phyloP scores from a whole-genome alignment of 2,113 vertebrate genomes.

The Clarias magur region DNA sequence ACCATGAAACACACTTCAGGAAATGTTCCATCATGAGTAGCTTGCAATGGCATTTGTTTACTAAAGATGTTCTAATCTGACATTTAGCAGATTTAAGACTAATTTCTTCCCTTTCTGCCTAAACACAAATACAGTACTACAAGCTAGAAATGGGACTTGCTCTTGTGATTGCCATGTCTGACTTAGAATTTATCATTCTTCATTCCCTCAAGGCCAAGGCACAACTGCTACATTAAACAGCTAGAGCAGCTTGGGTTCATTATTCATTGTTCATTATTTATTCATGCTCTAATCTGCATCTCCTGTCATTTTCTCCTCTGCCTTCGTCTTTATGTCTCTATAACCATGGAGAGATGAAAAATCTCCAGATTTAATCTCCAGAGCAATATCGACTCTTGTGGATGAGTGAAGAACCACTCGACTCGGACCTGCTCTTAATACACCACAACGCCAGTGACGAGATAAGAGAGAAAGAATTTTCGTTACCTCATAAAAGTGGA shows the following conservation, averaged over 20 bases:
- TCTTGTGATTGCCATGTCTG: neutral
- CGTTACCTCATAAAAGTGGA: neutral
- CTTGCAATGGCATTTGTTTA: neutral
- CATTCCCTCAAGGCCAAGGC: neutral
- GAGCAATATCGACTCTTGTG: neutral
- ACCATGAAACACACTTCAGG: neutral
- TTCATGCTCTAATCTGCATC: neutral
- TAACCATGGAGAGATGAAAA: neutral
- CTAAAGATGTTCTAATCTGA: neutral
- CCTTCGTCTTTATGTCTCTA: neutral
- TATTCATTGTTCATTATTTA: neutral
- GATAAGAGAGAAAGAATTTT: neutral
- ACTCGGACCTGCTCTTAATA: conserved; percentile 2
- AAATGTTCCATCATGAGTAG: neutral
- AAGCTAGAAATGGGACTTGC: neutral
- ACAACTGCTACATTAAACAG: neutral
- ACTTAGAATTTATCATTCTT: neutral
- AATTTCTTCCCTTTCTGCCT: neutral
- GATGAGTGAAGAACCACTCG: neutral
- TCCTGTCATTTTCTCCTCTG: neutral
- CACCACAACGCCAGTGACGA: conserved; percentile 18
- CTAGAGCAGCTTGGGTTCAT: neutral
- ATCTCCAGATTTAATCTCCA: neutral
- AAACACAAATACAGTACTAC: neutral
- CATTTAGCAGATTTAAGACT: neutral